These are phyloP conservation scores for Pogona vitticeps DNA, from an alignment of 2,113 vertebrate species.

Conservation along the genomic window DNA sequence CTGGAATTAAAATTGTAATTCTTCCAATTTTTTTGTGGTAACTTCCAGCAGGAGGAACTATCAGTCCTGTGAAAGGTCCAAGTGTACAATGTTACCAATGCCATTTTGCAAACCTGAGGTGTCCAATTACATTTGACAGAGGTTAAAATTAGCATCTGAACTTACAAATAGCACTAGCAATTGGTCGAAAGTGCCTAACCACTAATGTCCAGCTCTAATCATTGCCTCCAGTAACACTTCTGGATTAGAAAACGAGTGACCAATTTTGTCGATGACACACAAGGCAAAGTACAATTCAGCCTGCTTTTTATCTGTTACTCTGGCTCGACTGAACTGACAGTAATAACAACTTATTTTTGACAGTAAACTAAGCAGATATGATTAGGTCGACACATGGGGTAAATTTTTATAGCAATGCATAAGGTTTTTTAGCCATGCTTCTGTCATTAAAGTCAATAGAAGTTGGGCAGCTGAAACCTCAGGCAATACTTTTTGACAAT, in stretches of 20 bases:
- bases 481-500: conserved; percentile 40
- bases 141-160: conserved; percentile 36
- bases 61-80: not conserved
- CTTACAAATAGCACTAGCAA: conserved; percentile 9
- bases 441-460: conserved; percentile 64
- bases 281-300: conserved; percentile 48
- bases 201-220: conserved; percentile 42
- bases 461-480: conserved; percentile 48
- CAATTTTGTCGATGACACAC: conserved; percentile 41
- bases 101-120: conserved; percentile 23
- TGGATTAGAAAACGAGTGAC: conserved; percentile 52
- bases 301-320: conserved; percentile 49
- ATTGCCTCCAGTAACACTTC: conserved; percentile 37
- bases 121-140: conserved; percentile 33
- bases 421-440: conserved; percentile 54
- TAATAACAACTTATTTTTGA: conserved; percentile 63
- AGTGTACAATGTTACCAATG: not conserved
- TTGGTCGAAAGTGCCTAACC: conserved; percentile 31
- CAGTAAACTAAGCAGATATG: conserved; percentile 57
- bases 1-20: not conserved
- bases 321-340: conserved; percentile 57
- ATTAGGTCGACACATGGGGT: conserved; percentile 45
- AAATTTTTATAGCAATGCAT: conserved; percentile 58
- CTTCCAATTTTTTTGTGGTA: conserved; percentile 8
- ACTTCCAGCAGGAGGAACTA: not conserved